Evolutionary conservation across 2,797 vertebrate genomes (phyloP).

Genomic region (Morelia viridis): DNA sequence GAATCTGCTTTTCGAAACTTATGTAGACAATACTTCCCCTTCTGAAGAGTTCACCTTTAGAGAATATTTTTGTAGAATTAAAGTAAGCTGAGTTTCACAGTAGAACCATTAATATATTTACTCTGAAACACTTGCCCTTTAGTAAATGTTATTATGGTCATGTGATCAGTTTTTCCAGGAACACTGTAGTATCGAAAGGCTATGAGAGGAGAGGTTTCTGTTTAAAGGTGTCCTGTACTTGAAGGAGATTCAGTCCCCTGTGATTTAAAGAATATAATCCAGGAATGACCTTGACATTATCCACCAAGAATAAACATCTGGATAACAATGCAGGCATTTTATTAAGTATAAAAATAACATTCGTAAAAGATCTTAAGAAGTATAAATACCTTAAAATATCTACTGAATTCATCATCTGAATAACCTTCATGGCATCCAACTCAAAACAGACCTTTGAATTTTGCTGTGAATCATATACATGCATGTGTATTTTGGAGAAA

Average conservation of each 20-base stretch:
- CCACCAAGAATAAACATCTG: not conserved
- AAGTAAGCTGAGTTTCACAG: not conserved
- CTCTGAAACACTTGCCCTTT: not conserved
- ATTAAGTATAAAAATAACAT: not conserved
- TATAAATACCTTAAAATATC: not conserved
- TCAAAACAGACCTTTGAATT: not conserved
- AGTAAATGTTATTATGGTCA: not conserved
- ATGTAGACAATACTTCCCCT: not conserved
- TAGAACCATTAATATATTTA: not conserved
- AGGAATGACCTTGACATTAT: not conserved
- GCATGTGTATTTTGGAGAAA: not conserved
- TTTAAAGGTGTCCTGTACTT: not conserved
- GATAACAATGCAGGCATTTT: not conserved
- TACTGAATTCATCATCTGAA: not conserved
- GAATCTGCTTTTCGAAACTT: slow-evolving; percentile 16
- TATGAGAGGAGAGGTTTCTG: not conserved
- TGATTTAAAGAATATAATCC: not conserved
- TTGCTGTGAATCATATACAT: not conserved
- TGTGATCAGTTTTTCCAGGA: not conserved
- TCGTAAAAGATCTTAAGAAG: not conserved
- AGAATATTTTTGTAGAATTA: not conserved
- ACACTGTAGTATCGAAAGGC: not conserved
- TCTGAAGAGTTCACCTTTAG: not conserved
- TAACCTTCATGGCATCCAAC: not conserved
- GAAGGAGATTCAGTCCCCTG: not conserved